Base-by-base conservation (phyloP, 2,113 vertebrate genomes). In the Sander vitreus region DNA sequence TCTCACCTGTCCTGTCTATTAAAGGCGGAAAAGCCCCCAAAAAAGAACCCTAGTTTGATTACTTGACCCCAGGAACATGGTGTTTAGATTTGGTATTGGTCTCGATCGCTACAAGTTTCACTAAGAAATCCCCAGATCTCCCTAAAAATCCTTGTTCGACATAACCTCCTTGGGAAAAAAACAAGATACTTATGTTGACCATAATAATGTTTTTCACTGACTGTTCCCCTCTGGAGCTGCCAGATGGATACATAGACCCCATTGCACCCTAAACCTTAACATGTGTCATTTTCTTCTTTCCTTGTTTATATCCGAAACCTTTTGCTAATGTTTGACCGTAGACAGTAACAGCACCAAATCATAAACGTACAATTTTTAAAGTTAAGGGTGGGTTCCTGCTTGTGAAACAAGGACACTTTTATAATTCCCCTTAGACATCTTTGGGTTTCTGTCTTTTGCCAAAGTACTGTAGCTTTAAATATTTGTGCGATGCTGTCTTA, bases 381-480 rank as follows among this genome's bases (percentile, higher is more conserved):
- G 58, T 63, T 23, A 58, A 70, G 76, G 82, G 79, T 47, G 85
- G 62, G 64, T 63, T 78, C 53, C 18, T 73, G 81, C 84, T 70
- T 70, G 71, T 72, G 60, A 80, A 78, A 59, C 30, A 21, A 30
- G 66, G 83, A 81, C 23, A 21, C 82, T 89, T 83, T 86, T 76
- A 81, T 47, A 71, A 84, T 74, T 91, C 78, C 88, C 89, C 71
- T 73, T 57, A 54, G 85, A 88, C 81, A 77, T 72, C 74, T 53
- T 57, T 30, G 5, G 19, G 55, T 76, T 73, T 76, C 43, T 66
- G 18, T 36, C 33, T 21, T 72, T 71, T 80, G 79, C 65, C 80
- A 87, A 84, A 77, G 67, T n/a, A 54, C 73, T 83, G 45, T 53
- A 58, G 78, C 89, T 87, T 87, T 87, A 82, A 90, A 90, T 83